phyloP scores from a whole-genome alignment of 2,888 invertebrate species.

The Eupithecia dodoneata region DNA sequence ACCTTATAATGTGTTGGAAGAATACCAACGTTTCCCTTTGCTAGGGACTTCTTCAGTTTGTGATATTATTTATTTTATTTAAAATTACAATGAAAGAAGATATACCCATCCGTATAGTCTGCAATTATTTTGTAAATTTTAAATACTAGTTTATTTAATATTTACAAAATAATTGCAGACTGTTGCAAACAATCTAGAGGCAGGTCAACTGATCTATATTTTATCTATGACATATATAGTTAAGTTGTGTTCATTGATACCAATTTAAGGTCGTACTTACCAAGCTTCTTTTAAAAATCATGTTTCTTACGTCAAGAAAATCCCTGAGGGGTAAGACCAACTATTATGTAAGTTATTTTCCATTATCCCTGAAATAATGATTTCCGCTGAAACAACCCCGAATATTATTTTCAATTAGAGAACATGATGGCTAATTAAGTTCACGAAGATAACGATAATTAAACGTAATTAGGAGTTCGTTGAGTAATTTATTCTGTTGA shows the following conservation, averaged over 20 bases:
- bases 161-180: not conserved
- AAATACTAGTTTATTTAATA: too few species aligned
- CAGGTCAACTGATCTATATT: too few species aligned
- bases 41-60: too few species aligned
- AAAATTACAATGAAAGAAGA: too few species aligned
- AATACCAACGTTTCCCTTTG: too few species aligned
- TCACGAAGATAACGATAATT: slow-evolving; percentile 20
- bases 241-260: too few species aligned
- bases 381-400: slow-evolving; percentile 15
- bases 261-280: not conserved
- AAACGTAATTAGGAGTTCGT: slow-evolving; percentile 16
- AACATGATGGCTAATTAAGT: slow-evolving; percentile 24
- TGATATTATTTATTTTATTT: too few species aligned
- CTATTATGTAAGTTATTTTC: slow-evolving; percentile 16
- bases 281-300: not conserved
- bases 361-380: not conserved
- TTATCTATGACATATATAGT: too few species aligned
- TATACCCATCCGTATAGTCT: too few species aligned
- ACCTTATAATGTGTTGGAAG: too few species aligned
- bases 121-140: too few species aligned
- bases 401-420: slow-evolving; percentile 22
- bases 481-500: slow-evolving; percentile 18
- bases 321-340: not conserved
- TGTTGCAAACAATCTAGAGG: too few species aligned
- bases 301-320: not conserved